These are phyloP conservation scores for Andrena minutula DNA, from an alignment of 2,888 invertebrate species.

Conservation along the genomic window DNA sequence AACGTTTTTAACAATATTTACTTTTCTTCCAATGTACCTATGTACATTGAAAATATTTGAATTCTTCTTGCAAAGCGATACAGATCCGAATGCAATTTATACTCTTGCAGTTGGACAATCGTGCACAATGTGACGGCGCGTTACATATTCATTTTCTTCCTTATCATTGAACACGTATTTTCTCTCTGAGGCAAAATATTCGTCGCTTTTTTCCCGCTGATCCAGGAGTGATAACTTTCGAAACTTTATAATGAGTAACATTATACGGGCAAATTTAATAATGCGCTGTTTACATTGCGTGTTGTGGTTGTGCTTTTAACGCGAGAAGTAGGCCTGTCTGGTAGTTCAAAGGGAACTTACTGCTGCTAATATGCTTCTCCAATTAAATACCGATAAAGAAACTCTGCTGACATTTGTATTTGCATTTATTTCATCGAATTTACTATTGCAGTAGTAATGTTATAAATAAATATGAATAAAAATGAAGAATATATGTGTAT, in stretches of 20 bases:
- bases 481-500: no score
- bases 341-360: constrained; percentile 22
- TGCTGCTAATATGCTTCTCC: constrained; percentile 37
- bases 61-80: neutral
- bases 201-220: constrained; percentile 17
- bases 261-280: neutral
- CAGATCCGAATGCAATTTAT: constrained; percentile 16
- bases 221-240: constrained; percentile 30
- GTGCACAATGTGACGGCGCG: constrained; percentile 36
- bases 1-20: neutral
- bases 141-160: constrained; percentile 58
- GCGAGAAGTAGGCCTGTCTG: constrained; percentile 51
- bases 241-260: constrained; percentile 9
- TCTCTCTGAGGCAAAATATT: constrained; percentile 69
- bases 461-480: no score
- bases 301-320: constrained; percentile 26
- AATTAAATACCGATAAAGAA: neutral
- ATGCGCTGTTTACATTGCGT: constrained; percentile 5
- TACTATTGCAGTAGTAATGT: neutral
- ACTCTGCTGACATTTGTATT: neutral
- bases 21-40: neutral
- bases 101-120: constrained; percentile 21
- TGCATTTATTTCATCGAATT: neutral
- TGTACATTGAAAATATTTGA: neutral
- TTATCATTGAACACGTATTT: constrained; percentile 73